These are phyloP conservation scores for Coracopsis vasa DNA, from an alignment of 2,113 vertebrate species.

Conservation along the genomic window DNA sequence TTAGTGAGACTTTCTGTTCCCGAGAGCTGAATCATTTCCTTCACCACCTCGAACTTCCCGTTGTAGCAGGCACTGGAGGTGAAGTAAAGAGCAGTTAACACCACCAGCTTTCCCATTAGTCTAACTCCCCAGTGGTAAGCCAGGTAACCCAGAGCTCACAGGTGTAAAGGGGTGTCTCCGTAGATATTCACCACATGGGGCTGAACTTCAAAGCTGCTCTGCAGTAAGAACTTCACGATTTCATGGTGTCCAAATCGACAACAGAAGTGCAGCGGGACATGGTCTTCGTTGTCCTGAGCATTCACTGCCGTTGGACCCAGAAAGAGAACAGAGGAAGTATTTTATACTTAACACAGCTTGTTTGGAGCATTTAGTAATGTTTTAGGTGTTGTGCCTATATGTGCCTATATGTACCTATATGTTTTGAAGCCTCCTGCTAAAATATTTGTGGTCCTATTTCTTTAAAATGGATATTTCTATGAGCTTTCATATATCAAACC, in stretches of 20 bases:
- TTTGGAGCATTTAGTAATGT: not conserved
- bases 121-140: not conserved
- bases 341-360: not conserved
- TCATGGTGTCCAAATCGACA: slow-evolving; percentile 88
- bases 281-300: slow-evolving; percentile 92
- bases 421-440: not conserved
- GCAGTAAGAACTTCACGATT: slow-evolving; percentile 84
- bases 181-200: slow-evolving; percentile 94
- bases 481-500: not conserved
- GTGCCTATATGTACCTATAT: not conserved
- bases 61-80: slow-evolving; percentile 87
- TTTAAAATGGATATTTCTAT: not conserved
- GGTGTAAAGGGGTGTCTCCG: slow-evolving; percentile 88
- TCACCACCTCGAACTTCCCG: slow-evolving; percentile 85
- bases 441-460: not conserved
- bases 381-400: not conserved
- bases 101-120: accelerated
- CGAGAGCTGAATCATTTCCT: slow-evolving; percentile 86
- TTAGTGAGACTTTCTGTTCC: slow-evolving; percentile 90
- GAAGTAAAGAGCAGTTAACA: not conserved
- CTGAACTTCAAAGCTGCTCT: slow-evolving; percentile 82
- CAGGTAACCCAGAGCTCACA: slow-evolving; percentile 74
- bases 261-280: slow-evolving; percentile 91
- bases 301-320: slow-evolving; percentile 78
- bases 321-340: not conserved